phyloP scores from a whole-genome alignment of 2,888 invertebrate species.

The Drosophila trichaetosa region DNA sequence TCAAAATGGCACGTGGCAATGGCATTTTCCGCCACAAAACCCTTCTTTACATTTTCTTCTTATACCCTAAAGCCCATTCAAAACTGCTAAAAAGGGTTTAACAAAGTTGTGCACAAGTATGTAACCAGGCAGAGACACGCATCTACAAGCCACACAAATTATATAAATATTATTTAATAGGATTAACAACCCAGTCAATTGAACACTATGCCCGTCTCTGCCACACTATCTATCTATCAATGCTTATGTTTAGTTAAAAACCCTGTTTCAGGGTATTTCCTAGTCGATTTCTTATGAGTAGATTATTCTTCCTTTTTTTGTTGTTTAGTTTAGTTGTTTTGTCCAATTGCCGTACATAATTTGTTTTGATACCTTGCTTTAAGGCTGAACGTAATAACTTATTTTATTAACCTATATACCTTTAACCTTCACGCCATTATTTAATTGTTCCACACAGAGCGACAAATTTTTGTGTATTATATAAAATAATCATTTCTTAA shows the following conservation, averaged over 20 bases:
- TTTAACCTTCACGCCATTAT: background rate
- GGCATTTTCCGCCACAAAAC: slow-evolving; percentile 33
- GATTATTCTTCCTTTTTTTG: background rate
- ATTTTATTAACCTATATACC: background rate
- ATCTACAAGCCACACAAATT: background rate
- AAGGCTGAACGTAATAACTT: slow-evolving; percentile 8
- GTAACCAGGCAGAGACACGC: background rate
- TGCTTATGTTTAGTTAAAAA: background rate
- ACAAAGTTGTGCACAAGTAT: background rate
- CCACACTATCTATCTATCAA: background rate
- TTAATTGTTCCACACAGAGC: background rate
- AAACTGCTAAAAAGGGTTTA: background rate
- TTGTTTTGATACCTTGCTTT: slow-evolving; percentile 3
- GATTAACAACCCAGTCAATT: background rate
- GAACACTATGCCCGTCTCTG: background rate
- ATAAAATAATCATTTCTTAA: background rate
- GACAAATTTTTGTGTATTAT: background rate
- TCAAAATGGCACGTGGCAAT: slow-evolving; percentile 60
- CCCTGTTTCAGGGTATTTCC: background rate
- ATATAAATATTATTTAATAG: background rate
- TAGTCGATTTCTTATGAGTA: background rate
- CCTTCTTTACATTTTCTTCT: background rate
- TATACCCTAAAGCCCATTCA: background rate
- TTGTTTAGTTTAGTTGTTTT: background rate
- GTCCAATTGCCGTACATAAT: slow-evolving; percentile 31